Evolutionary conservation across 2,888 invertebrate genomes (phyloP).

Genomic region (Anorthoa munda): DNA sequence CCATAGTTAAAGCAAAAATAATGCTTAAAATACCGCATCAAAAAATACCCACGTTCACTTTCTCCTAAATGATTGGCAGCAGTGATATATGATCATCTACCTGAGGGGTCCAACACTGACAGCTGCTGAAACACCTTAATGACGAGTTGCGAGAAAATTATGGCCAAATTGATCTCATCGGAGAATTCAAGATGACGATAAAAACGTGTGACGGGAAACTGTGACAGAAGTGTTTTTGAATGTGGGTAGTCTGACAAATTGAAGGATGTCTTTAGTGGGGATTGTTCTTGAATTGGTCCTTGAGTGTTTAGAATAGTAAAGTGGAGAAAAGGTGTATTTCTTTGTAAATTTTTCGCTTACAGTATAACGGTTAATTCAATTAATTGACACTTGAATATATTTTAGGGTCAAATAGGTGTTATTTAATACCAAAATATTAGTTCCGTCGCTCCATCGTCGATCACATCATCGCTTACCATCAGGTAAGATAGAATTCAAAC

Average conservation of each 20-base stretch:
- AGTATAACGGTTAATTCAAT: neutral
- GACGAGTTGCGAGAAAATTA: conserved; percentile 66
- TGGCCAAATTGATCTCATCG: conserved; percentile 59
- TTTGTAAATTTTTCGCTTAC: neutral
- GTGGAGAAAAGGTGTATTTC: no score
- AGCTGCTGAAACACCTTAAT: conserved; percentile 65
- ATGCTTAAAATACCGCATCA: conserved; percentile 8
- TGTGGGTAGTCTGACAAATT: conserved; percentile 8
- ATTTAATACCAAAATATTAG: neutral
- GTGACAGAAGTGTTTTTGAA: neutral
- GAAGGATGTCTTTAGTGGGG: neutral
- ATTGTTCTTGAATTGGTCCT: neutral
- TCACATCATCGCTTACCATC: no score
- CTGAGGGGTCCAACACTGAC: conserved; percentile 60
- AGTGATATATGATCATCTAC: conserved; percentile 77
- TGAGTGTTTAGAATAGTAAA: no score
- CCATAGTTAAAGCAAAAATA: no score
- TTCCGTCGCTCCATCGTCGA: no score
- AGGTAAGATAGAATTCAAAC: no score
- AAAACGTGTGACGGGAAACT: conserved; percentile 33
- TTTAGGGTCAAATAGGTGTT: no score
- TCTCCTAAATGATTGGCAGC: conserved; percentile 66
- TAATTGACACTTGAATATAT: neutral
- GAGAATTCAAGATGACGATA: conserved; percentile 36
- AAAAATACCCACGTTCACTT: neutral